phyloP scores from a whole-genome alignment of 2,113 vertebrate species.

The Martes martes region DNA sequence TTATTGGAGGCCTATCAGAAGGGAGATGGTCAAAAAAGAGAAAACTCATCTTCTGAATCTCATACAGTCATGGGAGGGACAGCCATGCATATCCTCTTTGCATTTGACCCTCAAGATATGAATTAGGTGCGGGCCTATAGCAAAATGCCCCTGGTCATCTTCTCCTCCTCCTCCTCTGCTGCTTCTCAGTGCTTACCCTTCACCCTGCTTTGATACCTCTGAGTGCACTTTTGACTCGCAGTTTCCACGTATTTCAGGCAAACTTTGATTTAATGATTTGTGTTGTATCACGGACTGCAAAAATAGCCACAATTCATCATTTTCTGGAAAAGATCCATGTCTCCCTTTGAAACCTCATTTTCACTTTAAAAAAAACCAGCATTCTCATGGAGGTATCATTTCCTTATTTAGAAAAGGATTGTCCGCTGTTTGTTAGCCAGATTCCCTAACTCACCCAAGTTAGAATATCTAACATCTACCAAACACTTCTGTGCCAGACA shows the following conservation, averaged over 20 bases:
- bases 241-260: not conserved
- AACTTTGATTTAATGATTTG: not conserved
- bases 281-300: not conserved
- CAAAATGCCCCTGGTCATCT: not conserved
- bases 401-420: not conserved
- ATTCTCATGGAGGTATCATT: not conserved
- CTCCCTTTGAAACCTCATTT: not conserved
- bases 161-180: not conserved
- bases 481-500: not conserved
- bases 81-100: not conserved
- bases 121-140: not conserved
- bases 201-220: not conserved
- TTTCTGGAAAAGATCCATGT: not conserved
- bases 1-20: not conserved
- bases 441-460: not conserved
- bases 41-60: not conserved
- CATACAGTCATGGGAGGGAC: not conserved
- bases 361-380: constrained; percentile 10
- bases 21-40: not conserved
- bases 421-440: not conserved
- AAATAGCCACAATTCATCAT: not conserved
- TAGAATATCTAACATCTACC: not conserved
- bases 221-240: not conserved
- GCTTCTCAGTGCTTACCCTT: not conserved
- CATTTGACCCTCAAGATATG: not conserved